Conservation (phyloP, 2,797 vertebrate species). For the Lophura swinhoii region DNA sequence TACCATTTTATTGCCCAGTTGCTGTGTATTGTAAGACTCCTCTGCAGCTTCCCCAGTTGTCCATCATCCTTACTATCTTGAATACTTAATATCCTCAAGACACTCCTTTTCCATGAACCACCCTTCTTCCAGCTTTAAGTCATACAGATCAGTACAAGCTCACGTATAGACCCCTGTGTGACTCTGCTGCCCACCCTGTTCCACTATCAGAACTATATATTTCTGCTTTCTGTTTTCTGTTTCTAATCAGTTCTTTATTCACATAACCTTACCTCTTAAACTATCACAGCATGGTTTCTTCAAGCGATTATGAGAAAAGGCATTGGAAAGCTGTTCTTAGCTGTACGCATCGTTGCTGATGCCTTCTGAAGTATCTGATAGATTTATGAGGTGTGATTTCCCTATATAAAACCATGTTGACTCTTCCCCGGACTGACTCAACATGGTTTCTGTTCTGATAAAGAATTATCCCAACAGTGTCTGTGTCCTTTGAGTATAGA, state of each 20-base stretch:
- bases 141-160: not conserved
- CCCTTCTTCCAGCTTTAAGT: slow-evolving; percentile 5
- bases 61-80: not conserved
- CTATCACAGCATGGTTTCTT: slow-evolving; percentile 39
- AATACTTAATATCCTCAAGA: slow-evolving; percentile 4
- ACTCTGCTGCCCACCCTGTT: slow-evolving; percentile 27
- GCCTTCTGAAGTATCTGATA: not conserved
- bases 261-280: slow-evolving; percentile 33
- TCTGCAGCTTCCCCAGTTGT: not conserved
- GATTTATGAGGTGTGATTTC: slow-evolving; percentile 19
- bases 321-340: not conserved
- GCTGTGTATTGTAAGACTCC: not conserved
- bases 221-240: slow-evolving; percentile 67
- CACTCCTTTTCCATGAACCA: not conserved
- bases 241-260: slow-evolving; percentile 43
- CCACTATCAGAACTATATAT: slow-evolving; percentile 55
- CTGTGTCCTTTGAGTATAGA: not conserved
- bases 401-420: not conserved
- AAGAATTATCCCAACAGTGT: not conserved
- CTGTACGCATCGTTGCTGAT: not conserved
- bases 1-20: not conserved
- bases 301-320: slow-evolving; percentile 3
- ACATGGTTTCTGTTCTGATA: not conserved
- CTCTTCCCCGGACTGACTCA: not conserved
- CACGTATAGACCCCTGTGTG: slow-evolving; percentile 60